Evolutionary conservation across 2,797 vertebrate species (phyloP), one percentile per base, ranked within the genome.

Genomic region (Caiman crocodilus): DNA sequence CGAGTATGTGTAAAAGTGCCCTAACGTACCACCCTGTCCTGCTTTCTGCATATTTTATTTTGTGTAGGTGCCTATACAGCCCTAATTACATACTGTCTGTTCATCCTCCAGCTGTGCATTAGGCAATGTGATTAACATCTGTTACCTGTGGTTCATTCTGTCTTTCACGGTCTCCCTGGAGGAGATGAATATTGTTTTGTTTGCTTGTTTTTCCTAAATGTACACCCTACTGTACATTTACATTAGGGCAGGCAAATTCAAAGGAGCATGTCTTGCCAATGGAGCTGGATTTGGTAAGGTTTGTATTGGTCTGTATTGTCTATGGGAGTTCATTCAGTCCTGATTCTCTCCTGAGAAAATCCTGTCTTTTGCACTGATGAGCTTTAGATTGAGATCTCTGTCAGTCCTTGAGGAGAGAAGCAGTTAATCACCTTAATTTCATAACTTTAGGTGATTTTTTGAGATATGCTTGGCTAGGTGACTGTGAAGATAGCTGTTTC

Each of bases 51-150:
- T 42, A 71, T 71, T 71, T 83, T 61, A 50, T 76, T 90, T 63
- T 89, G 15, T 32, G 56, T 94, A 71, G 74, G 86, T 90, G 86
- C 92, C 57, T 85, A 15, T 79, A 79, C 59, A 23, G 15, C 63
- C 35, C 82, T 73, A 25, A 90, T 28, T 71, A 55, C 65, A 73
- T 77, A 90, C 76, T 83, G 90, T 77, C 79, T 60, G 5, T 65
- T 7, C 0, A 20, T 11, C 32, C 9, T 35, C 9, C 71, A 75
- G 3, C 77, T 73, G 5, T 58, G 7, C 55, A 75, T 90, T 83
- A 86, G 85, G 14, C 32, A 75, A 30, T 10, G 28, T 75, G 30
- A 35, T 59, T 90, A 71, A 56, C 32, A 59, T 25, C 16, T 79
- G 14, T 42, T 85, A 71, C 20, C 12, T 23, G 32, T 42, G 67